Base-by-base conservation (phyloP, 2,797 vertebrate species). In the Peromyscus aztecus region DNA sequence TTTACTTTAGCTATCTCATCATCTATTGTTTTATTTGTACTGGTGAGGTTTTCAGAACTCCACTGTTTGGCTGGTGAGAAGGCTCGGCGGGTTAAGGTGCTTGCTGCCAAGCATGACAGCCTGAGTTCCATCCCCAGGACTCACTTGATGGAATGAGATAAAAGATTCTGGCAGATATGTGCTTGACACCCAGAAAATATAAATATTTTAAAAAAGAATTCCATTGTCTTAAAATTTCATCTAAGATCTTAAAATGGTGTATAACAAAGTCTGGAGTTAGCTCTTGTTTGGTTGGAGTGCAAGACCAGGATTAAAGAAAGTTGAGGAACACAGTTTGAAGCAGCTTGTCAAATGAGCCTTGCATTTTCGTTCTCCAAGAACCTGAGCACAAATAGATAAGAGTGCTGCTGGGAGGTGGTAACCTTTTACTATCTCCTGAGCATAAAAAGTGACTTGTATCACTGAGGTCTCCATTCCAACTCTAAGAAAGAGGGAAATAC, bases 251-350 rank as follows among this genome's bases (percentile, higher is more conserved):
- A 10, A n/a, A 10, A 16, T 73, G 10, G 16, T 78, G 3, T 46
- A 23, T 71, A 82, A 90, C 29, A 91, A 94, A 93, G 43, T 57
- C 67, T 2, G 59, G 57, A 63, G 5, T 92, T 85, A 95, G 49
- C 80, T 80, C 10, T 69, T 84, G 29, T 57, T 83, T 63, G 71
- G 9, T 76, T 71, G 19, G 80, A 81, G 80, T 14, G 27, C 46
- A 96, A 73, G 40, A 59, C 63, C 19, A 24, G 82, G 59, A 80
- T 59, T 90, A 75, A 65, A 90, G 21, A 13, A 17, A 13, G n/a
- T 6, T 43, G 37, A n/a, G n/a, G n/a, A 89, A 49, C 13, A 90
- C 21, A 19, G 10, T 11, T 85, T 78, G 71, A 94, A 85, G 23
- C 31, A 10, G 4, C 2, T 77, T 63, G 5, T 75, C 37, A 57